These are phyloP conservation scores for Cacoxenus indagator DNA, from an alignment of 2,888 invertebrate genomes.

Conservation along the genomic window DNA sequence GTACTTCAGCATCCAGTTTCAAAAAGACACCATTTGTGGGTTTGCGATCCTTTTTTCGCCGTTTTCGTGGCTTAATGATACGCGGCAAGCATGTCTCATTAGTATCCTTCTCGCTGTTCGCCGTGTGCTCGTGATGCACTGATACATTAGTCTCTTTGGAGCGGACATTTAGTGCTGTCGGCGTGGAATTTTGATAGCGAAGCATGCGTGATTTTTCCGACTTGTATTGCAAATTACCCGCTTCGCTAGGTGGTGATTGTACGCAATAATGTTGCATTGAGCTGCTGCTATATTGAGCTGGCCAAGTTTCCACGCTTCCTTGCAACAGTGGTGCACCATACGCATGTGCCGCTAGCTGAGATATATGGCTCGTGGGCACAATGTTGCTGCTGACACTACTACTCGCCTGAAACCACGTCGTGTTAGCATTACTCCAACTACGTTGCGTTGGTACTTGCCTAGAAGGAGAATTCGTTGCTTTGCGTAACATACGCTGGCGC, in stretches of 20 bases:
- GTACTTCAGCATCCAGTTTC: slow-evolving; percentile 53
- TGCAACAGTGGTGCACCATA: slow-evolving; percentile 88
- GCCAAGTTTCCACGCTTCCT: slow-evolving; percentile 28
- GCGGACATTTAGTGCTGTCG: slow-evolving; percentile 43
- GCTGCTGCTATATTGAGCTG: neutral
- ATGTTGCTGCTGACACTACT: slow-evolving; percentile 12
- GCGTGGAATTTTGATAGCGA: slow-evolving; percentile 63
- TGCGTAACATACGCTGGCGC: slow-evolving; percentile 69
- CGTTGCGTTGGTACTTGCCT: slow-evolving; percentile 3
- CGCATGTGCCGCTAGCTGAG: slow-evolving; percentile 84
- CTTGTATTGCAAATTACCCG: slow-evolving; percentile 28
- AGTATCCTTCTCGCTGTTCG: slow-evolving; percentile 48
- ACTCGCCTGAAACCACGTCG: neutral
- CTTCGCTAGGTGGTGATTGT: slow-evolving; percentile 32
- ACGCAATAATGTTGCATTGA: slow-evolving; percentile 34
- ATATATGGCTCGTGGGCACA: slow-evolving; percentile 69
- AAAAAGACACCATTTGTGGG: slow-evolving; percentile 73
- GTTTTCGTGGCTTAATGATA: slow-evolving; percentile 89
- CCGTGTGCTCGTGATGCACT: slow-evolving; percentile 15
- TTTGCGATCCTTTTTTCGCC: slow-evolving; percentile 90
- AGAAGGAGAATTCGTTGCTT: slow-evolving; percentile 42
- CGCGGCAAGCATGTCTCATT: slow-evolving; percentile 84
- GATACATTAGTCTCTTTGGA: slow-evolving; percentile 37
- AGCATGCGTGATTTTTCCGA: slow-evolving; percentile 52
- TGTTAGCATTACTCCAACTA: neutral